A percentile compares a stretch with the other conserved stretches of the same genome.
phyloP scores from a whole-genome alignment of 2,888 invertebrate genomes.

The Schizotus pectinicornis region DNA sequence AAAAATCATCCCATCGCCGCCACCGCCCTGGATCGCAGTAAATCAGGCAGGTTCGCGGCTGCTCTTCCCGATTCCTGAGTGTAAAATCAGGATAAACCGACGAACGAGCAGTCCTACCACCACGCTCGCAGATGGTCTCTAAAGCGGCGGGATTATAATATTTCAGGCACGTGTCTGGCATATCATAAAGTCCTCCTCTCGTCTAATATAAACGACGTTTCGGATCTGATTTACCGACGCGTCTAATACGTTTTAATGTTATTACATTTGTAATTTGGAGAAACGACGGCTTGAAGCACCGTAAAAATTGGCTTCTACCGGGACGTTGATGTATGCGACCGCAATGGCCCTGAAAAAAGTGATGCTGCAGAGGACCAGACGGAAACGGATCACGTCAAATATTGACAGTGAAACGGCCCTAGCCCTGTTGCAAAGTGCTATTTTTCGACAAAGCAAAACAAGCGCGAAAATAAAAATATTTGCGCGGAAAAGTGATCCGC shows the following conservation, averaged over 20 bases:
- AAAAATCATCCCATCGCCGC: no score
- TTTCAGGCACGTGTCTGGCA: slow-evolving; percentile 20
- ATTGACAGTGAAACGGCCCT: slow-evolving; percentile 16
- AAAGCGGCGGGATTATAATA: slow-evolving; percentile 17
- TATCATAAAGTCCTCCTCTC: slow-evolving; percentile 5
- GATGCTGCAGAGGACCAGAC: neutral
- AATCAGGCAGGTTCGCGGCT: no score
- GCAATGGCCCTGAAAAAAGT: neutral
- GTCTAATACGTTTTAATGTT: slow-evolving; percentile 11
- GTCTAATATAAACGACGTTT: slow-evolving; percentile 16
- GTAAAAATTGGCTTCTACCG: neutral
- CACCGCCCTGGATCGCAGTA: no score
- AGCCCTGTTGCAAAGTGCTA: slow-evolving; percentile 2
- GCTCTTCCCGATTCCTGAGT: no score
- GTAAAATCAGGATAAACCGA: no score
- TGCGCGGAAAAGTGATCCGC: slow-evolving; percentile 10
- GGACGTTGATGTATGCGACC: neutral
- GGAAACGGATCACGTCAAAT: slow-evolving; percentile 19
- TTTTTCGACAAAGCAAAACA: slow-evolving; percentile 17
- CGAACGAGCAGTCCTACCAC: no score
- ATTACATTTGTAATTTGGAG: slow-evolving; percentile 10
- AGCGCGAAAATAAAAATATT: slow-evolving; percentile 19
- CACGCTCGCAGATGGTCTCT: no score
- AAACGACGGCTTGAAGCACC: neutral
- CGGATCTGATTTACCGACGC: slow-evolving; percentile 14